A percentile compares a stretch with the other conserved stretches of the same genome.
Conservation (phyloP, 2,113 vertebrate genomes). For the Tachysurus fulvidraco region DNA sequence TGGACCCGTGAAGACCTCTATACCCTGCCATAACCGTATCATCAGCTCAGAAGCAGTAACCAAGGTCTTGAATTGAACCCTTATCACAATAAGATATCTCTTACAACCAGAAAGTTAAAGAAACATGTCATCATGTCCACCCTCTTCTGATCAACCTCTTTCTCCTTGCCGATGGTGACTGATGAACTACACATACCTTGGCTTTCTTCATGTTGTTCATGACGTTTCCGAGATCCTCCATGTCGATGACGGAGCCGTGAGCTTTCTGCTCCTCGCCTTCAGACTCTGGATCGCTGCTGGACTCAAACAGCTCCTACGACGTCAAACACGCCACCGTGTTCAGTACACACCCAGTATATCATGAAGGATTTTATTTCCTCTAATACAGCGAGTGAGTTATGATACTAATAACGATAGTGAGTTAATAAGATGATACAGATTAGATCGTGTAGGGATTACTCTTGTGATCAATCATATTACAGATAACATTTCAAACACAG, state of each 20-base stretch:
- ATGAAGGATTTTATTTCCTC: neutral
- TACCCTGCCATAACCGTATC: neutral
- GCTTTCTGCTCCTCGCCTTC: constrained; percentile 56
- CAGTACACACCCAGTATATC: neutral
- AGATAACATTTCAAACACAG: too few species aligned
- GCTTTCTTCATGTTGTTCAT: constrained; percentile 78
- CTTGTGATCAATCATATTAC: too few species aligned
- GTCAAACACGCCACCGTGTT: neutral
- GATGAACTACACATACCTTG: constrained; percentile 75
- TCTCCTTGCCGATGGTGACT: neutral
- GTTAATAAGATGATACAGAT: too few species aligned
- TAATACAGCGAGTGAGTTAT: neutral
- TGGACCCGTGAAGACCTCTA: too few species aligned
- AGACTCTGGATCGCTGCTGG: constrained; percentile 81
- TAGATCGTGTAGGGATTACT: too few species aligned
- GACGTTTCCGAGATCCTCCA: constrained; percentile 88
- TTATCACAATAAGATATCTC: neutral
- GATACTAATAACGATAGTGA: too few species aligned
- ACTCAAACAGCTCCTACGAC: constrained; percentile 78
- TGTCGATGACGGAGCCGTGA: constrained; percentile 73
- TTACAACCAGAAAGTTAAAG: neutral
- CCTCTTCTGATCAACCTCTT: neutral
- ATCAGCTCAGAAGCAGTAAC: neutral
- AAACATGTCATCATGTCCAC: neutral
- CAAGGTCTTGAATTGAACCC: neutral